These are phyloP conservation scores for Amyelois transitella DNA, from an alignment of 1,140 invertebrate species.

Conservation along the genomic window DNA sequence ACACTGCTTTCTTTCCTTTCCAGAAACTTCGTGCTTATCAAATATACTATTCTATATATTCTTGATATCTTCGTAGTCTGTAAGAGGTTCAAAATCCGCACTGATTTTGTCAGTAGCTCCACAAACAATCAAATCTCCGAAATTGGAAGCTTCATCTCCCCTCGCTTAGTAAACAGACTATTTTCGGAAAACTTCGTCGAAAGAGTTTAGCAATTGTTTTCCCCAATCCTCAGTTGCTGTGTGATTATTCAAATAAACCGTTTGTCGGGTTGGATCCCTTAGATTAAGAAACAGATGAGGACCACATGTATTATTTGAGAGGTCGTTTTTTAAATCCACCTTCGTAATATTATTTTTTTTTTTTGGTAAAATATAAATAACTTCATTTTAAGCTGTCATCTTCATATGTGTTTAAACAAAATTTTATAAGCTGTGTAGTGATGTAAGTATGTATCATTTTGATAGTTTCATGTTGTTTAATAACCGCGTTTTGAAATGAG, in stretches of 20 bases:
- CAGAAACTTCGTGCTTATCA: too few species aligned
- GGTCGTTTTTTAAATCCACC: neutral
- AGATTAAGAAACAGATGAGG: conserved; percentile 13
- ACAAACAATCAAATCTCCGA: conserved; percentile 15
- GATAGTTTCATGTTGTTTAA: too few species aligned
- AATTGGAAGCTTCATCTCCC: conserved; percentile 15
- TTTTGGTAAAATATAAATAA: neutral
- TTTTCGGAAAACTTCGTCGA: conserved; percentile 10
- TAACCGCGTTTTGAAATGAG: too few species aligned
- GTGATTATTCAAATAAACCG: conserved; percentile 23
- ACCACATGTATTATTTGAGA: conserved; percentile 1
- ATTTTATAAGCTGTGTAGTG: too few species aligned
- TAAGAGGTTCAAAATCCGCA: neutral
- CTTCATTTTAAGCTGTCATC: too few species aligned
- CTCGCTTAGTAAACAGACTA: conserved; percentile 15
- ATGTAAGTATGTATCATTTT: too few species aligned
- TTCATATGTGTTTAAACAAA: too few species aligned
- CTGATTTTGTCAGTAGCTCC: conserved; percentile 7
- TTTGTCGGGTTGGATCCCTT: conserved; percentile 6
- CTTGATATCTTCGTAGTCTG: neutral
- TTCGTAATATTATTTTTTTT: neutral
- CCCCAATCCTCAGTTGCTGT: conserved; percentile 11
- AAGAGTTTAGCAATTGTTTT: conserved; percentile 23
- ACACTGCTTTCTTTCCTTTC: too few species aligned
- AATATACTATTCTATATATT: neutral